A percentile compares a stretch with the other conserved stretches of the same genome.
These are phyloP conservation scores for Mactromeris polynyma DNA, from an alignment of 2,888 invertebrate genomes.

Conservation along the genomic window DNA sequence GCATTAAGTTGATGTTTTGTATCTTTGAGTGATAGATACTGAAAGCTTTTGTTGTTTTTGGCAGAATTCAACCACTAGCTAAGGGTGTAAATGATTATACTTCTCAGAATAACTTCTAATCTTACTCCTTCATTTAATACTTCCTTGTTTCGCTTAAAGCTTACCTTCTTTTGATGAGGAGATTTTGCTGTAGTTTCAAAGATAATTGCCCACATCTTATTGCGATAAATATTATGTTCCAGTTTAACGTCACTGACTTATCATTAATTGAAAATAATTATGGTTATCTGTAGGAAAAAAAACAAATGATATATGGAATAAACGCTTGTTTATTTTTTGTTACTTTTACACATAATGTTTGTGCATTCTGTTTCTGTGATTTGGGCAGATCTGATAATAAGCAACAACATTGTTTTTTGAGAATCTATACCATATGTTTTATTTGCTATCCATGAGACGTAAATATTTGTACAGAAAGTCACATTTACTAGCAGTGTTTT, in stretches of 20 bases:
- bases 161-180: neutral
- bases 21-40: conserved; percentile 1
- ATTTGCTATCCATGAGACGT: neutral
- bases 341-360: neutral
- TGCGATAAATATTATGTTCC: neutral
- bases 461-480: conserved; percentile 16
- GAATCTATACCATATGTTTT: conserved; percentile 15
- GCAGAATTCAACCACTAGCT: neutral
- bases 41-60: neutral
- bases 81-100: neutral
- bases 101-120: neutral
- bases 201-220: neutral
- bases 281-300: neutral
- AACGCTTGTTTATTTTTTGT: neutral
- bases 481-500: neutral
- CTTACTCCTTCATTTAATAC: neutral
- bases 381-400: neutral
- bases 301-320: neutral
- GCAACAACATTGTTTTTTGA: neutral
- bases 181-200: neutral
- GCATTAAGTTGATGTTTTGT: neutral
- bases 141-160: neutral
- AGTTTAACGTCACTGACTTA: neutral
- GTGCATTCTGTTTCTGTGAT: neutral
- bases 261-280: conserved; percentile 5